Evolutionary conservation across 2,888 invertebrate genomes (phyloP), one percentile per base, ranked within the genome.

Genomic region (Drosophila diplacantha): DNA sequence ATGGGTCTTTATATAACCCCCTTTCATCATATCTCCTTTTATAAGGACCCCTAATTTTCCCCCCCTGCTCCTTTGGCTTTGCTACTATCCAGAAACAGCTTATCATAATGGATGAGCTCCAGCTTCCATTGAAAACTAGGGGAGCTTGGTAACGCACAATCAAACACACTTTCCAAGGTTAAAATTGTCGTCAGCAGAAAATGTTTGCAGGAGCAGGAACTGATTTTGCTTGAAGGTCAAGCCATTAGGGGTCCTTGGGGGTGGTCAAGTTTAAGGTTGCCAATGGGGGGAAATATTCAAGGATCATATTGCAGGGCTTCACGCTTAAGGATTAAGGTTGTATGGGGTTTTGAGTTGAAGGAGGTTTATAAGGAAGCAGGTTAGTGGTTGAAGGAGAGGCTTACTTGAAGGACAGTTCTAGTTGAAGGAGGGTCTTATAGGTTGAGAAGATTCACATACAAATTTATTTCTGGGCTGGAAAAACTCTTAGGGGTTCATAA

Each of bases 81-180:
- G 31, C 57, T 74, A 61, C 73, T 69, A 63, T 62, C 47, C 74
- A 52, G 74, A 69, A 76, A 73, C 73, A 76, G 72, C 69, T 80
- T 78, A 77, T 80, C 73, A 72, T 75, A 78, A 80, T 80, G 70
- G 72, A 77, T 75, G 77, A 69, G 68, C 67, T 56, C 38, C 54
- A 44, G 47, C 20, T 41, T 16, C 31, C 24, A 7, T 11, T 20
- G 37, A 32, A 43, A 61, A 41, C 22, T 29, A 31, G 39, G 32
- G 41, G 38, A 49, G 50, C 51, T 51, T 51, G 60, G 54, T 43
- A 62, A 69, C 32, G n/a, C 22, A 24, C 29, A 31, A 37, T 29
- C 55, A 38, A 54, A 54, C 58, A 54, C 37, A 39, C 14, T 26
- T 44, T 55, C 66, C 78, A 76, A 76, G 75, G 75, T 59, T 60